Evolutionary conservation across 23 tunicate species (phyloP), one percentile per base, ranked within the genome.

Genomic region (Styela plicata): DNA sequence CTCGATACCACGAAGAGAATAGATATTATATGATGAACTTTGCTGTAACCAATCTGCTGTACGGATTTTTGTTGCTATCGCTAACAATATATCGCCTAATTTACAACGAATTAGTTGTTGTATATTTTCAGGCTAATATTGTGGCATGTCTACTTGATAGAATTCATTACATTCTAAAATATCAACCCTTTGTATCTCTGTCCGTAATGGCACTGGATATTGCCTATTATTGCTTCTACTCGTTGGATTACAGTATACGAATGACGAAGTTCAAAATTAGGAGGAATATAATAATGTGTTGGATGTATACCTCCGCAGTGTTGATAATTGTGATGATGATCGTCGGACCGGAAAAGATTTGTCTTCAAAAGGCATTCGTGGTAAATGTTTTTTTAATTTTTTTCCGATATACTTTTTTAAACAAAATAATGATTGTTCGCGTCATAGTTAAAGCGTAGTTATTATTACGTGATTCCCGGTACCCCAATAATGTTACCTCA

Each of bases 101-200:
- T 26, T 3, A 27, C 77, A 29, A 30, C 36, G 36, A 71, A 30
- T 2, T 5, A 3, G 3, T 30, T 21, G 5, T 3, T 33, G 34
- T 3, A 36, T 22, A 19, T 16, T 71, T 30, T 2, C 26, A 71
- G 18, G 3, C 26, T 19, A 30, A 2, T 44, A 44, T 13, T 7
- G 57, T 13, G 13, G 57, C 13, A 31, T 31, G 34, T 71, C 5
- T 21, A 26, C 35, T 21, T 31, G 13, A 13, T 3, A 71, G 3
- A 33, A 5, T 71, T 3, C 34, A 3, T 5, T 21, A 32, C 17
- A 3, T 26, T 7, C 5, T 71, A 21, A 36, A 71, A 28, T 34
- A 71, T 71, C 77, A 80, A 25, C 97, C 97, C 19, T 91, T 80
- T 66, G 90, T 91, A 2, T 87, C 86, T n/a, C 73, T 91, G 44